Conservation (phyloP, 1,140 invertebrate genomes). For the Sitobion miscanthi region DNA sequence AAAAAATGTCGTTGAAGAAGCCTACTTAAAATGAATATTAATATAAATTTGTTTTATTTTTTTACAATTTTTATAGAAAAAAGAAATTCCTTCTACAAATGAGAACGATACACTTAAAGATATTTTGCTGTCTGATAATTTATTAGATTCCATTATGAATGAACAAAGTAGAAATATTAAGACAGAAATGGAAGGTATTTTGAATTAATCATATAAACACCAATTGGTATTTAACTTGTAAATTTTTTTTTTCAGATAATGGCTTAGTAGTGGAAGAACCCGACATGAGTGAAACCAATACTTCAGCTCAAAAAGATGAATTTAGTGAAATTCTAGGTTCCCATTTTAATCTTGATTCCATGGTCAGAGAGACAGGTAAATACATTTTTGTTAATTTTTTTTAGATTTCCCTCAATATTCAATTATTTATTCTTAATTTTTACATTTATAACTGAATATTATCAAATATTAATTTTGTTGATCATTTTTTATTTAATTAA, state of each 20-base stretch:
- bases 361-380: constrained; percentile 72
- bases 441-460: no score
- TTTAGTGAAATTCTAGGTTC: constrained; percentile 72
- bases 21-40: not conserved
- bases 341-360: constrained; percentile 74
- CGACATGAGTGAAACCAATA: not conserved
- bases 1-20: no score
- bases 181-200: constrained; percentile 54
- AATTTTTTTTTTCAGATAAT: not conserved
- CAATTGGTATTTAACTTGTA: not conserved
- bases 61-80: constrained; percentile 30
- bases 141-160: constrained; percentile 79
- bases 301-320: constrained; percentile 68
- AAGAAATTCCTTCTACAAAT: constrained; percentile 62
- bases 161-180: constrained; percentile 69
- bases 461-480: no score
- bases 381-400: not conserved
- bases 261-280: constrained; percentile 46
- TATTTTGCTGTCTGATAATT: constrained; percentile 71
- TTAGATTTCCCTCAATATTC: not conserved
- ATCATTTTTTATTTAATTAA: no score
- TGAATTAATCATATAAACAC: not conserved
- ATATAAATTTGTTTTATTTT: not conserved
- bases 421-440: not conserved
- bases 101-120: constrained; percentile 74